Base-by-base conservation (phyloP, 2,888 invertebrate genomes). In the Agrotis puta region DNA sequence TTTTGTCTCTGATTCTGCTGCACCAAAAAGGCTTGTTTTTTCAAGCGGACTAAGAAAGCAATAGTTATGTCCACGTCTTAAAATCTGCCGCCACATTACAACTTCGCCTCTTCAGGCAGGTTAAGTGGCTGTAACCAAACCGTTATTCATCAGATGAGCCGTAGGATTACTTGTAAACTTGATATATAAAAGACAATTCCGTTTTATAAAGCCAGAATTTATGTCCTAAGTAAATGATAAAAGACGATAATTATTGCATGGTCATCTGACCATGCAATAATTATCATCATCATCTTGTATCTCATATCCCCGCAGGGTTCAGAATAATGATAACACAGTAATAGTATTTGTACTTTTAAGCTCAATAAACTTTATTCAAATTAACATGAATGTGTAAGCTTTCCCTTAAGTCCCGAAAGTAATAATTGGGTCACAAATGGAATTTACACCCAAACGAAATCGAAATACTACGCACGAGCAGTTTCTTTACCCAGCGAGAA, bases 361-460 rank as follows among this genome's bases (percentile, higher is more conserved):
- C 7, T 22, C n/a, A 67, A 50, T 68, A 50, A 43, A 24, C 16
- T 24, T 68, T 24, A 18, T 11, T 24, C 14, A 68, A 39, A 50
- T 50, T 67, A 67, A 24, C n/a, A 24, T 50, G n/a, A 24, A 48
- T 27, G 51, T 64, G 50, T 62, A 56, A 59, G 58, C 58, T 82
- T 61, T 45, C 82, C 77, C 64, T 62, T 64, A 62, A 70, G 50
- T 22, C 64, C 56, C 50, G 64, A 83, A 74, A 61, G 71, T 67
- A 64, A 81, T 79, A 81, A 81, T 81, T 77, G 82, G 66, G 66
- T 71, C 58, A 63, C 63, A 63, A 67, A 72, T 82, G 54, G 64
- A 82, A 65, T 77, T 56, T 54, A 73, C 58, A 62, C 67, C 62
- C 58, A 62, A 63, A 63, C 65, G 39, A 57, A 71, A 81, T 58